Evolutionary conservation across 2,113 vertebrate genomes (phyloP).

Genomic region (Notechis scutatus): DNA sequence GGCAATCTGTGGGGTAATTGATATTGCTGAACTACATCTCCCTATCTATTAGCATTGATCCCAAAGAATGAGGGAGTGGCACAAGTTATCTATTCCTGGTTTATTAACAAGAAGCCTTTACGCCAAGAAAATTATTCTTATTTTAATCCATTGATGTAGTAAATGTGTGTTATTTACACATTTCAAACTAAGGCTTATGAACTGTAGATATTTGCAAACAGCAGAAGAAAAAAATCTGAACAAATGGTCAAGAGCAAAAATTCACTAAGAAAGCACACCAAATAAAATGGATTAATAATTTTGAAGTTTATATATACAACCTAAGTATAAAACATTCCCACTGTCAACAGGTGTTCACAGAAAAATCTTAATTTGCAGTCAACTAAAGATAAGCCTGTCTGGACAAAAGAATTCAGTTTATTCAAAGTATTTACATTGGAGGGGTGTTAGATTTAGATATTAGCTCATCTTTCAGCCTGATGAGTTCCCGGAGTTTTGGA

Average conservation of each 20-base stretch:
- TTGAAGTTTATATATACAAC: constrained; percentile 25
- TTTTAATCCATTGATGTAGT: not conserved
- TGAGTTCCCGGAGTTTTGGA: constrained; percentile 95
- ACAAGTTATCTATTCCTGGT: not conserved
- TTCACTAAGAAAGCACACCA: not conserved
- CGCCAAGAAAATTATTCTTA: not conserved
- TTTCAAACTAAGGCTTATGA: not conserved
- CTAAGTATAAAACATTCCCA: constrained; percentile 34
- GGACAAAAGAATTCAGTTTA: constrained; percentile 51
- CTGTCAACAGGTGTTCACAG: constrained; percentile 38
- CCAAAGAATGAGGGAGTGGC: not conserved
- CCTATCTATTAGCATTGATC: not conserved
- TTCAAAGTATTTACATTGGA: constrained; percentile 83
- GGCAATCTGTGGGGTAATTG: not conserved
- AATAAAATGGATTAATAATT: constrained; percentile 23
- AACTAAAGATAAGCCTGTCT: constrained; percentile 48
- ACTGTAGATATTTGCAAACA: not conserved
- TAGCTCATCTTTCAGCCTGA: constrained; percentile 94
- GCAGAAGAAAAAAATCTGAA: not conserved
- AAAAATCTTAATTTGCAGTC: constrained; percentile 40
- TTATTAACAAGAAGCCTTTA: not conserved
- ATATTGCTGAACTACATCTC: not conserved
- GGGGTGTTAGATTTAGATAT: constrained; percentile 94
- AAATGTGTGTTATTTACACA: not conserved
- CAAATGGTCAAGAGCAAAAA: constrained; percentile 4